Evolutionary conservation across 2,113 vertebrate genomes (phyloP).

Genomic region (Caranx ignobilis): DNA sequence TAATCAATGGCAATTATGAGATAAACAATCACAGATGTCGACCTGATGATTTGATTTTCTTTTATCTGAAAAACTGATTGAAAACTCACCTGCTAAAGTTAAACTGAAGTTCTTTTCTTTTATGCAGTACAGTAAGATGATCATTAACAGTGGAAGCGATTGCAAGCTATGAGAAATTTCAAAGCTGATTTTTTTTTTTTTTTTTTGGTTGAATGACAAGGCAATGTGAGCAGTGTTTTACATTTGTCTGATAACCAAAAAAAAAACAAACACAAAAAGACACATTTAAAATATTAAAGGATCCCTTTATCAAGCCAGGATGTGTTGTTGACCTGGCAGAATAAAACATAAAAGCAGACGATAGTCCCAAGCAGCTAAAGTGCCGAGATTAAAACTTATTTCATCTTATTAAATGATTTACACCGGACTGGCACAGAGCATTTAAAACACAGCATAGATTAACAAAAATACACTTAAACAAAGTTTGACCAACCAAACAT

Average conservation of each 20-base stretch:
- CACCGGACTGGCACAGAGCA: conserved; percentile 54
- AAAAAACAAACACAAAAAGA: conserved; percentile 47
- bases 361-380: conserved; percentile 60
- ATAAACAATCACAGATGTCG: conserved; percentile 11
- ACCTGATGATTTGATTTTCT: neutral
- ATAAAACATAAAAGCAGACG: conserved; percentile 47
- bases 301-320: conserved; percentile 64
- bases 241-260: neutral
- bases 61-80: neutral
- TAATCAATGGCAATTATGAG: neutral
- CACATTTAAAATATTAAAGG: conserved; percentile 48
- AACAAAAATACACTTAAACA: conserved; percentile 43
- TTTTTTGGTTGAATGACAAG: conserved; percentile 54
- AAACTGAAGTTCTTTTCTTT: conserved; percentile 11
- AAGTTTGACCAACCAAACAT: conserved; percentile 27
- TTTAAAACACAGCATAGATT: conserved; percentile 60
- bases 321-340: conserved; percentile 44
- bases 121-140: conserved; percentile 7
- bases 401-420: conserved; percentile 29
- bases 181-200: neutral
- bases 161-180: conserved; percentile 5
- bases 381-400: conserved; percentile 42
- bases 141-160: neutral
- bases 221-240: conserved; percentile 20
- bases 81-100: conserved; percentile 28